Conservation (phyloP, 2,797 vertebrate genomes). For the Premnoplex brunnescens region DNA sequence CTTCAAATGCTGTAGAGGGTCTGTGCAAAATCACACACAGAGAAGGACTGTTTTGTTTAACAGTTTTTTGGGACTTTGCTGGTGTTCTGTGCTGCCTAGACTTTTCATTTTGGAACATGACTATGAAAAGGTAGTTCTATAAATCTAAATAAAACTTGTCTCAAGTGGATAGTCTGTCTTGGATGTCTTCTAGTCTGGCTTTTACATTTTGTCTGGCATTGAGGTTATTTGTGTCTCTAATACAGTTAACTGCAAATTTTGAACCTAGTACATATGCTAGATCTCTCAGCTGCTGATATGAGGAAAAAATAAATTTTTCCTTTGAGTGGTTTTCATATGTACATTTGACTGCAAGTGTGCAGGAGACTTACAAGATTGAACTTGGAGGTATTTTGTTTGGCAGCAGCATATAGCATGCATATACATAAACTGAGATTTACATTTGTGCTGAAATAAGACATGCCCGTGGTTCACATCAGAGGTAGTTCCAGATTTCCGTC, state of each 20-base stretch:
- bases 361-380: not conserved
- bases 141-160: not conserved
- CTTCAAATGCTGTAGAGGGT: not conserved
- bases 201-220: not conserved
- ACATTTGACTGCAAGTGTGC: not conserved
- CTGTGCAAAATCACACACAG: not conserved
- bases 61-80: not conserved
- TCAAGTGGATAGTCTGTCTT: not conserved
- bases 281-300: not conserved
- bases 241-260: not conserved
- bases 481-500: not conserved
- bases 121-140: not conserved
- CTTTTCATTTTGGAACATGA: not conserved
- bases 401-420: not conserved
- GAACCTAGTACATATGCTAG: not conserved
- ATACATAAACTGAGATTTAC: not conserved
- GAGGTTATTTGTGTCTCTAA: not conserved
- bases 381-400: not conserved
- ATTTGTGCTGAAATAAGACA: not conserved
- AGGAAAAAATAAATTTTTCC: not conserved
- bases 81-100: not conserved
- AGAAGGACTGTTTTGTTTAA: not conserved
- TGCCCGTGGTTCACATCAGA: not conserved
- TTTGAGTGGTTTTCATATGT: not conserved
- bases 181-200: not conserved